Percentiles rank a stretch among this genome's conserved stretches.
These are phyloP conservation scores for Arrhamphus sclerolepis DNA, from an alignment of 2,797 vertebrate genomes.

Conservation along the genomic window DNA sequence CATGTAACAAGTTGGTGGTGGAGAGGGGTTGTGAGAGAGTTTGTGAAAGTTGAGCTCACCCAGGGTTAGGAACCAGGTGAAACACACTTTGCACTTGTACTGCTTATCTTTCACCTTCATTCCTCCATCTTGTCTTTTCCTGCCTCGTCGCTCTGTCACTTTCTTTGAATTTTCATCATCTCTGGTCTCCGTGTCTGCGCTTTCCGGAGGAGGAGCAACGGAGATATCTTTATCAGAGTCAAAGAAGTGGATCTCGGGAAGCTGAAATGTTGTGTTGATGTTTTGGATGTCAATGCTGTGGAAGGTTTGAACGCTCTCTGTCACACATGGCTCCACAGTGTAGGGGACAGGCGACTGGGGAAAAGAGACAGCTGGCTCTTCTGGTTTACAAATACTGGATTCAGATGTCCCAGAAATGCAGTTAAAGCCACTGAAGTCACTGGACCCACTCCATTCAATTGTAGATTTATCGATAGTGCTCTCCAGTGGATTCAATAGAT, in stretches of 20 bases:
- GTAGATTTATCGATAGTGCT: constrained; percentile 63
- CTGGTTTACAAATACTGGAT: constrained; percentile 68
- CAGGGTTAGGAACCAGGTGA: constrained; percentile 93
- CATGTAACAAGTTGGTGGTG: constrained; percentile 98
- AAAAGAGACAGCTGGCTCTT: constrained; percentile 49
- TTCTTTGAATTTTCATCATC: constrained; percentile 76
- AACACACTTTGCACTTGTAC: constrained; percentile 97
- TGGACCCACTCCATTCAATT: constrained; percentile 76
- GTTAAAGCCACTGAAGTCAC: constrained; percentile 59
- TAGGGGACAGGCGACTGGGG: constrained; percentile 60
- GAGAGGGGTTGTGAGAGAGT: constrained; percentile 93
- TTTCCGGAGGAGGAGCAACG: constrained; percentile 47
- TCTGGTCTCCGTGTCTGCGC: constrained; percentile 55
- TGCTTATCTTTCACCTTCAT: constrained; percentile 89
- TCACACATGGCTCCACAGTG: constrained; percentile 36
- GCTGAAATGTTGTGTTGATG: constrained; percentile 84
- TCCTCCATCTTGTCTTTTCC: constrained; percentile 77
- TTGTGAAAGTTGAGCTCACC: constrained; percentile 96
- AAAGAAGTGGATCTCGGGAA: constrained; percentile 85
- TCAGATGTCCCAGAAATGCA: constrained; percentile 66
- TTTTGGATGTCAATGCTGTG: constrained; percentile 84
- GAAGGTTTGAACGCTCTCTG: constrained; percentile 70
- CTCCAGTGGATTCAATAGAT: constrained; percentile 72
- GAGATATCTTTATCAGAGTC: constrained; percentile 77
- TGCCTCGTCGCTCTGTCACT: constrained; percentile 73